These are phyloP conservation scores for Hipparchia sbordonii DNA, from an alignment of 2,888 invertebrate genomes.

Conservation along the genomic window DNA sequence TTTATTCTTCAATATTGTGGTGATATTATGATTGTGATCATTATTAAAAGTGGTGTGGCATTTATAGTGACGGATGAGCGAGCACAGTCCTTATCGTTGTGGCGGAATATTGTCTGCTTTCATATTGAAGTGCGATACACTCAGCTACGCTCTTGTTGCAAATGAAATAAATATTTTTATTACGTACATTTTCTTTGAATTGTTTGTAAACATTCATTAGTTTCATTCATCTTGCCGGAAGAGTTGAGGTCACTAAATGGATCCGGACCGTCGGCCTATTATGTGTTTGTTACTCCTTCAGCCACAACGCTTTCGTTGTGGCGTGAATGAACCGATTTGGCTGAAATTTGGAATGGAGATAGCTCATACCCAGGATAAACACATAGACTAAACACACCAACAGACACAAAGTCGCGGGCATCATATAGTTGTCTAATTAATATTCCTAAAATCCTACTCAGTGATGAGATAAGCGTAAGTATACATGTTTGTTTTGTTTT, in stretches of 20 bases:
- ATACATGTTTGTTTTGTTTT: conserved; percentile 27
- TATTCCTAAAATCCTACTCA: neutral
- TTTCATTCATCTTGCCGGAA: too few species aligned
- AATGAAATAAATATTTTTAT: neutral
- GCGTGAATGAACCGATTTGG: too few species aligned
- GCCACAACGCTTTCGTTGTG: too few species aligned
- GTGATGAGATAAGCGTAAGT: neutral
- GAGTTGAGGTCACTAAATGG: too few species aligned
- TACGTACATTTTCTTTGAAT: neutral
- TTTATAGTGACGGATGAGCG: conserved; percentile 16
- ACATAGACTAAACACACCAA: too few species aligned
- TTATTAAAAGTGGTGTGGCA: conserved; percentile 14
- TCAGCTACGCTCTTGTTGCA: neutral
- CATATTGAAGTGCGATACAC: conserved; percentile 12
- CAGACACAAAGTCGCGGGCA: too few species aligned
- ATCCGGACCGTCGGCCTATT: too few species aligned
- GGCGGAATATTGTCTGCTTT: conserved; percentile 10
- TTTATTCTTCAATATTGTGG: conserved; percentile 1
- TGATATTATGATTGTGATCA: conserved; percentile 13
- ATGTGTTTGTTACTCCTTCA: too few species aligned
- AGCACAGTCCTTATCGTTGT: conserved; percentile 6
- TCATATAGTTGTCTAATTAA: too few species aligned
- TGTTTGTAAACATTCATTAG: neutral
- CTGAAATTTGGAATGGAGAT: too few species aligned
- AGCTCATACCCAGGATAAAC: too few species aligned